Evolutionary conservation across 2,797 vertebrate genomes (phyloP), one percentile per base, ranked within the genome.

Genomic region (Ctenopoma kingsleyae): DNA sequence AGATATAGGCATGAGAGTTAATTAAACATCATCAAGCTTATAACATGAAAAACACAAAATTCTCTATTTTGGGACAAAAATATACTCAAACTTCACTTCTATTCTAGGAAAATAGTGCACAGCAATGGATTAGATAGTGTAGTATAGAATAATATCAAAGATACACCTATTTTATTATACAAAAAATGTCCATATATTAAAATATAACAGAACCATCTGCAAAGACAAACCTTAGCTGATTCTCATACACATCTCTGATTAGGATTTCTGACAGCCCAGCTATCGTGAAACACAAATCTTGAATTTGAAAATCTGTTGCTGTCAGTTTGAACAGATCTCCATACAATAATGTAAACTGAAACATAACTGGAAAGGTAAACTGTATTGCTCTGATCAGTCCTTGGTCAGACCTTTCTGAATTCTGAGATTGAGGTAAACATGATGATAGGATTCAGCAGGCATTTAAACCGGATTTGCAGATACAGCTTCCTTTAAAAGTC

Each of bases 61-160:
- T 83, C 67, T 86, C 75, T 40, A 78, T 78, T 8, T 82, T 58
- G 78, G 71, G 85, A 90, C 84, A 89, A 92, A 93, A 93, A 93
- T 91, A 93, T 89, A 88, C 64, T 82, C 62, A 60, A 74, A 90
- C 82, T 78, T 91, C 80, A 86, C 83, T 69, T 87, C 87, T 89
- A 91, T 79, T 90, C 86, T 88, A 92, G 22, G 84, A 91, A 93
- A 91, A 92, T 91, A 92, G 90, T 91, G 90, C 87, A 91, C 87
- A 80, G 85, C 82, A 80, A 86, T 67, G 41, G 76, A 85, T 85
- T 82, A 84, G 73, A 84, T 70, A 85, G 59, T 59, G 60, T 77
- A 74, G 59, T 78, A 80, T 79, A 87, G 77, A 81, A 78, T 50
- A 82, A 78, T 84, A 79, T 57, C 79, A 85, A 85, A 78, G 80